Conservation (phyloP, 2,113 vertebrate species). For the Alligator sinensis region DNA sequence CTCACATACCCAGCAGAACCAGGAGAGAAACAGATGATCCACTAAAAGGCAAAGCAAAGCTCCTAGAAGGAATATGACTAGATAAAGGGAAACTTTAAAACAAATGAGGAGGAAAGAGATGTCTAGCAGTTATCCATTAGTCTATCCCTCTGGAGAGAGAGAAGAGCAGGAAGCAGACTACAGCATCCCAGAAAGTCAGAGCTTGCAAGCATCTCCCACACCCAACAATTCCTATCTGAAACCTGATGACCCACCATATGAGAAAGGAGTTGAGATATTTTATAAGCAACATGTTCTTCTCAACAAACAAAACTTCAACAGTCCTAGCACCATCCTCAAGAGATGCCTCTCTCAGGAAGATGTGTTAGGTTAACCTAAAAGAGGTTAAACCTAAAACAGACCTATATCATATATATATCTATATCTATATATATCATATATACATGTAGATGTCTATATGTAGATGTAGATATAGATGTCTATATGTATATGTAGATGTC, state of each 20-base stretch:
- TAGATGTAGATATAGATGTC: no score
- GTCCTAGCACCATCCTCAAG: background rate
- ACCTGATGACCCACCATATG: background rate
- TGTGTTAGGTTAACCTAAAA: background rate
- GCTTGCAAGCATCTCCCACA: background rate
- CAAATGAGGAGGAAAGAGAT: background rate
- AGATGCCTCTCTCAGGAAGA: background rate
- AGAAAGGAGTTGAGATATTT: background rate
- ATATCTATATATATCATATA: no score
- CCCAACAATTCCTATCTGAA: background rate
- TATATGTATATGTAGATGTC: no score
- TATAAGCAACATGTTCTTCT: background rate
- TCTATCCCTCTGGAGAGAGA: background rate
- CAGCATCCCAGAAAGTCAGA: background rate
- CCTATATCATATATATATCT: no score
- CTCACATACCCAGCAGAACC: fast-evolving
- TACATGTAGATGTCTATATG: no score
- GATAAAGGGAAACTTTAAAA: background rate
- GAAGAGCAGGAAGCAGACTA: no score
- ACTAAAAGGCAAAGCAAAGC: background rate
- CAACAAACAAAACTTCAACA: background rate
- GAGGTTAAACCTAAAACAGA: background rate
- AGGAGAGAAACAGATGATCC: fast-evolving
- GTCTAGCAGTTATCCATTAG: background rate
- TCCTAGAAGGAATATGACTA: background rate